Evolutionary conservation across 2,113 vertebrate genomes (phyloP), one percentile per base, ranked within the genome.

Genomic region (Collichthys lucidus): DNA sequence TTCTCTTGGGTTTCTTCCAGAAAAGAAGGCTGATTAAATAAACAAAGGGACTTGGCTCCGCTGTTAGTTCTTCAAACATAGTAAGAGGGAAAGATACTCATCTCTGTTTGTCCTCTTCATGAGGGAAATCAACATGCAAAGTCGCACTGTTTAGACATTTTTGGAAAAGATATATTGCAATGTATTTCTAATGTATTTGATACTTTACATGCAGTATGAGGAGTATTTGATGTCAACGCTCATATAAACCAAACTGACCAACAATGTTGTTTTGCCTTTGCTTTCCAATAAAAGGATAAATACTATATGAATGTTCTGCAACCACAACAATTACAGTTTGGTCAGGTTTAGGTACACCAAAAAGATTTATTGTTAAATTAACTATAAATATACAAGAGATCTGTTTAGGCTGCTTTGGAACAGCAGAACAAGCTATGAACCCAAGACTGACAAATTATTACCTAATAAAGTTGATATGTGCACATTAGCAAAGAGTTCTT

Each of bases 1-100:
- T 84, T 79, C 65, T 83, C 82, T 84, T 84, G 35, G 55, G 57
- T 66, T 84, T 83, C 68, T 71, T 85, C 56, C 85, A 86, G 63
- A 4, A 24, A 83, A 67, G 42, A 66, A 16, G 55, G 44, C 26
- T 71, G 67, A 84, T 86, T 88, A 72, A 87, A 87, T 88, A 69
- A 84, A 77, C 61, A 82, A 88, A 82, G 17, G 55, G 79, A 60
- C 12, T 42, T 14, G 53, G 40, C 63, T 65, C 46, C 60, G 55
- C 19, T 56, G 26, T 64, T 49, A 50, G 62, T 67, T 70, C 55
- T 64, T 82, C 64, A 83, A 80, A 79, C 68, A 84, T 12, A 50
- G 50, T 4, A 56, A 42, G 68, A 46, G 16, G 3, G 22, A 70
- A 24, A 68, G 66, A 73, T 68, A 31, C 64, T 55, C 50, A 56